Evolutionary conservation across 2,888 invertebrate species (phyloP).

Genomic region (Tetranychus piercei): DNA sequence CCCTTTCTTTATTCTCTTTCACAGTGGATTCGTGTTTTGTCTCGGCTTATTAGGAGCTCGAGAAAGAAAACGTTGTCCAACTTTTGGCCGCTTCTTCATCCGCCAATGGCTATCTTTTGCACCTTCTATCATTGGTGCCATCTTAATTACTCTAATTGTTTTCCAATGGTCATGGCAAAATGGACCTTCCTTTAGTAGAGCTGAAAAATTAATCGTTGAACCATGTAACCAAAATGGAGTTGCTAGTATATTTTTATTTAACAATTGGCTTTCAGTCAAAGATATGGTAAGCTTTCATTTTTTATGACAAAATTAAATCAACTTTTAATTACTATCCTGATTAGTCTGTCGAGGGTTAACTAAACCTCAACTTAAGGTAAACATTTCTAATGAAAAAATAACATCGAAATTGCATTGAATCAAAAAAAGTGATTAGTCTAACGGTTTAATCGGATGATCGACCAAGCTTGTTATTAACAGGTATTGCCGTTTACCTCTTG

Average conservation of each 20-base stretch:
- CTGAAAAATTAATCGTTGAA: constrained; percentile 3
- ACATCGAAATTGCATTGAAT: too few relatives aligned
- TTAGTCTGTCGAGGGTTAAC: too few relatives aligned
- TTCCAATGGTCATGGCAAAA: constrained; percentile 7
- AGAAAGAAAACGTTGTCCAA: not conserved
- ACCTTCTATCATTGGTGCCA: not conserved
- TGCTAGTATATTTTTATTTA: constrained; percentile 4
- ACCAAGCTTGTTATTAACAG: too few relatives aligned
- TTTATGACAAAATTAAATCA: too few relatives aligned
- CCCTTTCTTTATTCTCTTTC: not conserved
- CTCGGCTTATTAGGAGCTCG: not conserved
- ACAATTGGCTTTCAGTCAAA: not conserved
- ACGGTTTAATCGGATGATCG: too few relatives aligned
- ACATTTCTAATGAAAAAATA: too few relatives aligned
- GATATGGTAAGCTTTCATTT: constrained; percentile 1
- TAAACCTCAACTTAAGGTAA: too few relatives aligned
- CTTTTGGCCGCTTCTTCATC: constrained; percentile 2
- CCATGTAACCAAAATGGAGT: constrained; percentile 4
- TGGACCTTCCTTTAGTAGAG: constrained; percentile 1
- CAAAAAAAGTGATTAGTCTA: too few relatives aligned
- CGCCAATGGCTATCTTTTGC: constrained; percentile 4
- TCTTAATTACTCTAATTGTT: constrained; percentile 2
- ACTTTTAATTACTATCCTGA: too few relatives aligned
- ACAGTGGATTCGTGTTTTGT: not conserved
- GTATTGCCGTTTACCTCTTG: too few relatives aligned